Evolutionary conservation across 2,113 vertebrate genomes (phyloP).

Genomic region (Zosterops japonicus): DNA sequence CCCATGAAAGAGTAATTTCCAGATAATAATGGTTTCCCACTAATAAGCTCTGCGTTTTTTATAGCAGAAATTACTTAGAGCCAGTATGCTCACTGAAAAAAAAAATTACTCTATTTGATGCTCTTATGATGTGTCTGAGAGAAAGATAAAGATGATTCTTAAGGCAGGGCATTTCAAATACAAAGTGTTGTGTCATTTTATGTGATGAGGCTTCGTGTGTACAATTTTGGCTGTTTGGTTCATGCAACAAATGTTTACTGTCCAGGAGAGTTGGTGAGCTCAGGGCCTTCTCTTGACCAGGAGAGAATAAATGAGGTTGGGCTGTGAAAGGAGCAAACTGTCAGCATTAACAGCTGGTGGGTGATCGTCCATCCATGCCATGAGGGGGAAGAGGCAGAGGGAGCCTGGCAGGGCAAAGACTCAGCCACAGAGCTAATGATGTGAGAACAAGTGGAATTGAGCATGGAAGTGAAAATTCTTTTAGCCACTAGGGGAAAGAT

Average conservation of each 20-base stretch:
- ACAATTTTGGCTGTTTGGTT: not conserved
- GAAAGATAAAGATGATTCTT: not conserved
- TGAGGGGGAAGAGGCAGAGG: not conserved
- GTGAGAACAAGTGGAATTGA: not conserved
- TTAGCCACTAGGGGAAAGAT: not conserved
- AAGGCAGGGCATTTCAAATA: not conserved
- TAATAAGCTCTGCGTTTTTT: not conserved
- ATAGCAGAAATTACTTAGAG: no score
- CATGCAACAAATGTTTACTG: not conserved
- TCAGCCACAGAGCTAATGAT: not conserved
- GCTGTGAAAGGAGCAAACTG: not conserved
- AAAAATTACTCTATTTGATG: not conserved
- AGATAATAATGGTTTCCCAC: constrained; percentile 11
- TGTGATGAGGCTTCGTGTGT: not conserved
- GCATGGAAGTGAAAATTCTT: not conserved
- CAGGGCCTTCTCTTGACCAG: not conserved
- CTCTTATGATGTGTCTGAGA: not conserved
- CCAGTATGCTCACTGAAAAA: no score
- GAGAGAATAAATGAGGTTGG: not conserved
- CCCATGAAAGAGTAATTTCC: constrained; percentile 12
- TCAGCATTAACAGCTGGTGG: not conserved
- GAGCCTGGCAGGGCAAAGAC: not conserved
- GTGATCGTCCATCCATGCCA: rapidly evolving
- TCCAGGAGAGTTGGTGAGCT: not conserved
- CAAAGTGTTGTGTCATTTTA: not conserved